Evolutionary conservation across 2,888 invertebrate species (phyloP).

Genomic region (Trypoxylon attenuatum): DNA sequence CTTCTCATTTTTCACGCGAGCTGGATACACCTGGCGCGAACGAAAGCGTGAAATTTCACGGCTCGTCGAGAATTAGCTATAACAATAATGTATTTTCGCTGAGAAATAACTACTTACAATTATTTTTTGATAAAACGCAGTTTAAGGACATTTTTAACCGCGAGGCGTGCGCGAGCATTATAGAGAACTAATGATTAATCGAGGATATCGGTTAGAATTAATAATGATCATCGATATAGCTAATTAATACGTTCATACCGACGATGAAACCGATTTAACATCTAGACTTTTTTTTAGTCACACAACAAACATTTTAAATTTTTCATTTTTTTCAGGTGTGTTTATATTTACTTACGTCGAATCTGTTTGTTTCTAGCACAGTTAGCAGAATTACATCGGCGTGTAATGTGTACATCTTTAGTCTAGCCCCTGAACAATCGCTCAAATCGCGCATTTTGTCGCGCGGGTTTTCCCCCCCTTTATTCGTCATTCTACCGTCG

Average conservation of each 20-base stretch:
- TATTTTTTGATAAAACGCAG: no score
- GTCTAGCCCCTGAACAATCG: background rate
- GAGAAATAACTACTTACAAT: no score
- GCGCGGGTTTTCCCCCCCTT: no score
- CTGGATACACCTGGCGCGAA: background rate
- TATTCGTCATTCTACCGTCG: background rate
- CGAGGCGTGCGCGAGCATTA: no score
- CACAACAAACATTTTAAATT: slow-evolving; percentile 53
- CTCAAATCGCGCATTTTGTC: background rate
- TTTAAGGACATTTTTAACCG: no score
- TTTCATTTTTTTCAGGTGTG: slow-evolving; percentile 66
- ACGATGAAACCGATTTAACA: no score
- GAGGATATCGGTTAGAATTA: no score
- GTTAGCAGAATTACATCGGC: slow-evolving; percentile 56
- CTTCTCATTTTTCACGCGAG: background rate
- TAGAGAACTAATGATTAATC: no score
- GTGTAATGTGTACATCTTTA: background rate
- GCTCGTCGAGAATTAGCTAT: background rate
- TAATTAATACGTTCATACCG: no score
- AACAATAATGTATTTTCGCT: no score
- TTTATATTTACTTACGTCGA: slow-evolving; percentile 51
- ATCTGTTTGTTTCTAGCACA: slow-evolving; percentile 51
- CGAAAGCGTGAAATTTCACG: background rate
- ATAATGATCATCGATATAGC: no score
- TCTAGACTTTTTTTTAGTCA: slow-evolving; percentile 33